Conservation (phyloP, 2,113 vertebrate species). For the Rana temporaria region DNA sequence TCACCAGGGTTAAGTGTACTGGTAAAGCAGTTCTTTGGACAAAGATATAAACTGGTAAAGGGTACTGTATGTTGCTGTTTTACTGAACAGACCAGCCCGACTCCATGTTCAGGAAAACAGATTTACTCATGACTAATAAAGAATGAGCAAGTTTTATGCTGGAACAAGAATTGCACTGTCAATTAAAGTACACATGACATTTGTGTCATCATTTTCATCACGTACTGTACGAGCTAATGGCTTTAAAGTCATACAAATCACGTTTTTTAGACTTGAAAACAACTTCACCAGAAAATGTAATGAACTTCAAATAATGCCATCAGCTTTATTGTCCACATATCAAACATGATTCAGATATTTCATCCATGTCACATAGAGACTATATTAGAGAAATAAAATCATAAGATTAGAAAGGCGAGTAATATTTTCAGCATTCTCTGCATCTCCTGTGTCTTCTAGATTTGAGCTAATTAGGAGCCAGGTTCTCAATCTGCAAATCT, state of each 20-base stretch:
- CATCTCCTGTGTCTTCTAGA: neutral
- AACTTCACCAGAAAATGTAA: constrained; percentile 22
- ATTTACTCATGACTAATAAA: too few species aligned
- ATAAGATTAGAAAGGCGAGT: constrained; percentile 40
- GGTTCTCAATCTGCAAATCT: constrained; percentile 37
- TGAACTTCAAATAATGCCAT: constrained; percentile 39
- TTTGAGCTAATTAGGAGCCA: constrained; percentile 48
- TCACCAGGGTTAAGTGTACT: too few species aligned
- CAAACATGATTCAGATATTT: constrained; percentile 44
- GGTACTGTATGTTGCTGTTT: too few species aligned
- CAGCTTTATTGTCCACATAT: constrained; percentile 34
- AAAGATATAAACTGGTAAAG: too few species aligned
- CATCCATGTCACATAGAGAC: constrained; percentile 24
- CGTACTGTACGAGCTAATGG: constrained; percentile 28
- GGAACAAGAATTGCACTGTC: constrained; percentile 8
- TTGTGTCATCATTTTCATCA: constrained; percentile 10
- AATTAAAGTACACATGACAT: constrained; percentile 30
- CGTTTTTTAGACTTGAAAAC: constrained; percentile 4
- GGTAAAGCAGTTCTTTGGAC: too few species aligned
- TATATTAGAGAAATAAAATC: constrained; percentile 12
- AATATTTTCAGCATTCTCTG: constrained; percentile 24
- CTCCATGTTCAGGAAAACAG: too few species aligned
- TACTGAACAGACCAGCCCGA: too few species aligned
- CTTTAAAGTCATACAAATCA: constrained; percentile 30
- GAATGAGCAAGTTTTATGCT: too few species aligned